Evolutionary conservation across 2,113 vertebrate species (phyloP).

Genomic region (Galbula dea): DNA sequence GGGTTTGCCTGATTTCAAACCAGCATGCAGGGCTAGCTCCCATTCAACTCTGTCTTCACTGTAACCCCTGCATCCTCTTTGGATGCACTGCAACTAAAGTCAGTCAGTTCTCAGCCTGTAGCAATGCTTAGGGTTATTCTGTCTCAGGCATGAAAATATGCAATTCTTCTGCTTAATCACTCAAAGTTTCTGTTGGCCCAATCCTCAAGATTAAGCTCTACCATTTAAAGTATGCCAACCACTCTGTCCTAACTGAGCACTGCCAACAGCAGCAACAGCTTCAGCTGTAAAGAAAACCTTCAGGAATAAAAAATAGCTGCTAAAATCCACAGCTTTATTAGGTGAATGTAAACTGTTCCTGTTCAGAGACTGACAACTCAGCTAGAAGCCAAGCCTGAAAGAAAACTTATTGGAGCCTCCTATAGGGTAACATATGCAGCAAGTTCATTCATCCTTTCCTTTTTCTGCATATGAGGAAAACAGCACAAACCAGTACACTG

Average conservation of each 20-base stretch:
- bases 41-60: neutral
- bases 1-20: neutral
- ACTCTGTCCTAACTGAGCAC: neutral
- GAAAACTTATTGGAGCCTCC: neutral
- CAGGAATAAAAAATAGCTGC: neutral
- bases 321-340: neutral
- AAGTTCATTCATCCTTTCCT: neutral
- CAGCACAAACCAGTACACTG: neutral
- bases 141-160: neutral
- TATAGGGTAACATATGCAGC: neutral
- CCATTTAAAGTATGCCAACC: neutral
- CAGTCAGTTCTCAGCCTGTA: neutral
- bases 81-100: neutral
- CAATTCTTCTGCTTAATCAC: neutral
- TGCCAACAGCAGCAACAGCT: neutral
- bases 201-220: neutral
- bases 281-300: neutral
- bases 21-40: neutral
- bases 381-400: neutral
- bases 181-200: neutral
- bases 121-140: fast-evolving
- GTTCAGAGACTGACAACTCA: neutral
- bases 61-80: neutral
- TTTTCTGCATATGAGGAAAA: neutral
- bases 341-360: neutral